These are phyloP conservation scores for Loxodonta africana DNA, from an alignment of 2,113 vertebrate genomes.

Conservation along the genomic window DNA sequence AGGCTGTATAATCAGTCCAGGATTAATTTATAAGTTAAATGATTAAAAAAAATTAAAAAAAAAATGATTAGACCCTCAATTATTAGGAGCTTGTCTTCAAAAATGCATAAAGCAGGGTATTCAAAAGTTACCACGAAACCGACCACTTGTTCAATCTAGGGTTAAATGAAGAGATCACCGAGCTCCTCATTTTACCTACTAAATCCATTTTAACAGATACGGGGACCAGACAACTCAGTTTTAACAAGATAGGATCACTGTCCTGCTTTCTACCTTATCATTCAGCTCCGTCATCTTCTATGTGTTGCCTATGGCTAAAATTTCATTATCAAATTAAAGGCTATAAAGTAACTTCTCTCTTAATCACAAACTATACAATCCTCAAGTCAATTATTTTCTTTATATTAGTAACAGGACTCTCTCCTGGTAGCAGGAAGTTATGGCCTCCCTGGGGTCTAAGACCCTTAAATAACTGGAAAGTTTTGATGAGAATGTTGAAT, in stretches of 20 bases:
- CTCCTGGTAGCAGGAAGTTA: neutral
- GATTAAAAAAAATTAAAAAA: neutral
- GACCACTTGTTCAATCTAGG: neutral
- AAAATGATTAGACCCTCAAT: neutral
- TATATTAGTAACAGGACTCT: neutral
- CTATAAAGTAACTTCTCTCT: constrained; percentile 14
- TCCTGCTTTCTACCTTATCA: neutral
- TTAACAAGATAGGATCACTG: neutral
- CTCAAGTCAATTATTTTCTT: constrained; percentile 18
- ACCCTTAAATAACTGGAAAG: constrained; percentile 40
- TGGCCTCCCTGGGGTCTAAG: neutral
- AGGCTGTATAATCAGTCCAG: neutral
- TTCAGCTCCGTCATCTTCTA: neutral
- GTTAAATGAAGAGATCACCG: neutral
- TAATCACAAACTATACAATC: constrained; percentile 28
- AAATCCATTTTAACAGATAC: neutral
- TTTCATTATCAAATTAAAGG: constrained; percentile 53
- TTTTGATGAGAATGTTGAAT: neutral
- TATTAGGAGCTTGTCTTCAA: neutral
- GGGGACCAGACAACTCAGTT: neutral
- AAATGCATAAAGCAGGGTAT: neutral
- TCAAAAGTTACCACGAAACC: neutral
- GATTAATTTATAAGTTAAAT: neutral
- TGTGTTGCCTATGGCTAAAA: neutral
- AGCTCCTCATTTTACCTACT: neutral